A percentile compares a stretch with the other conserved stretches of the same genome.
Evolutionary conservation across 2,113 vertebrate species (phyloP).

Genomic region (Acanthisitta chloris): DNA sequence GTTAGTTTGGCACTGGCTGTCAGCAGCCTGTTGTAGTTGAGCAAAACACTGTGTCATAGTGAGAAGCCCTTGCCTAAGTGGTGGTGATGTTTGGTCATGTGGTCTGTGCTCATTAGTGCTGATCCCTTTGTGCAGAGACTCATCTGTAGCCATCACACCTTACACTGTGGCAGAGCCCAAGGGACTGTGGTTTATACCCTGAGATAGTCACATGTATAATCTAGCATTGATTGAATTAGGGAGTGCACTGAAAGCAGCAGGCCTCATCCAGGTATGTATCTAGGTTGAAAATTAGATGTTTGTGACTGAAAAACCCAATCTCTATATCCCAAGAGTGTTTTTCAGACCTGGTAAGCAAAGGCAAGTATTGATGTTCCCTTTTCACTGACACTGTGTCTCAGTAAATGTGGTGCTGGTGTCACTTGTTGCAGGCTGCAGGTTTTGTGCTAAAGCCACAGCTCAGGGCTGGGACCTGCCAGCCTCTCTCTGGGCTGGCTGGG

Average conservation of each 20-base stretch:
- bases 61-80: background rate
- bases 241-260: background rate
- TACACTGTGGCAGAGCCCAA: background rate
- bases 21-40: background rate
- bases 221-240: rapidly evolving
- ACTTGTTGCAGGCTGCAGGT: background rate
- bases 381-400: background rate
- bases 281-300: background rate
- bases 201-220: rapidly evolving
- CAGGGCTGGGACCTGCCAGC: background rate
- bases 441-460: background rate
- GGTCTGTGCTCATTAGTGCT: background rate
- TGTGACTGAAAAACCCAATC: background rate
- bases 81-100: background rate
- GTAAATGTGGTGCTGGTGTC: background rate
- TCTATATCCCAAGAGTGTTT: background rate
- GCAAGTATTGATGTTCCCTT: background rate
- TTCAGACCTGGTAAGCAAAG: background rate
- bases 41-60: background rate
- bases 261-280: background rate
- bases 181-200: background rate
- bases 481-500: background rate
- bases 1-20: background rate
- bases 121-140: background rate
- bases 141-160: background rate